phyloP scores from a whole-genome alignment of 2,888 invertebrate species.

The Callyntrura sp. region DNA sequence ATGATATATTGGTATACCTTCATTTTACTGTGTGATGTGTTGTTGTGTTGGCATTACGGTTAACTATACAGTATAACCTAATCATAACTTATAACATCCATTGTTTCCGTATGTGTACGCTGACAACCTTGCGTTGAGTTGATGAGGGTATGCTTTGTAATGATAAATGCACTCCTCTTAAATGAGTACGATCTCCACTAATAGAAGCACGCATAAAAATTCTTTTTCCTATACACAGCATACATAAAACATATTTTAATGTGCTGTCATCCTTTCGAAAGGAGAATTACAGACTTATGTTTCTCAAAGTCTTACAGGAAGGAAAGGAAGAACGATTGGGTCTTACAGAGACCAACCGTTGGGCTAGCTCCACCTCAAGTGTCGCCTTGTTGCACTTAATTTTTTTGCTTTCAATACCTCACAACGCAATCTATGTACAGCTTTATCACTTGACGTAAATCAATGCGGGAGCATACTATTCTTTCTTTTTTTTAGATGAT shows the following conservation, averaged over 20 bases:
- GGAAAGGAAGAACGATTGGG: constrained; percentile 81
- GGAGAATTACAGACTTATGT: constrained; percentile 61
- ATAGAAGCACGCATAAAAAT: constrained; percentile 59
- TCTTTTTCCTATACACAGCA: constrained; percentile 39
- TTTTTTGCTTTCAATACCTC: constrained; percentile 64
- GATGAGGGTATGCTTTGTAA: constrained; percentile 52
- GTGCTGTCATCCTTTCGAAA: constrained; percentile 72
- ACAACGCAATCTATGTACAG: background rate
- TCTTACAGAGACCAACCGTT: constrained; percentile 82
- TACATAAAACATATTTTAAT: constrained; percentile 53
- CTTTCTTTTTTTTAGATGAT: too few species aligned
- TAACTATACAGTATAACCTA: background rate
- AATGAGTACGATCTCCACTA: constrained; percentile 61
- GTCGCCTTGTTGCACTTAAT: constrained; percentile 68
- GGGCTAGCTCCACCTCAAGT: constrained; percentile 83
- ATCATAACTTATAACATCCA: background rate
- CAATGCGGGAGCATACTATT: background rate
- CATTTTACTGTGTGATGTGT: background rate
- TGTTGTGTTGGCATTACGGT: background rate
- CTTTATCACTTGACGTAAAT: background rate
- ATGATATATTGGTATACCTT: background rate
- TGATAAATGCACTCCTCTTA: background rate
- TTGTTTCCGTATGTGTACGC: constrained; percentile 17
- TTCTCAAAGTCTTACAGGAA: constrained; percentile 43
- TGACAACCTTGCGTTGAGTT: constrained; percentile 9